Evolutionary conservation across 2,113 vertebrate genomes (phyloP).

Genomic region (Manacus vitellinus): DNA sequence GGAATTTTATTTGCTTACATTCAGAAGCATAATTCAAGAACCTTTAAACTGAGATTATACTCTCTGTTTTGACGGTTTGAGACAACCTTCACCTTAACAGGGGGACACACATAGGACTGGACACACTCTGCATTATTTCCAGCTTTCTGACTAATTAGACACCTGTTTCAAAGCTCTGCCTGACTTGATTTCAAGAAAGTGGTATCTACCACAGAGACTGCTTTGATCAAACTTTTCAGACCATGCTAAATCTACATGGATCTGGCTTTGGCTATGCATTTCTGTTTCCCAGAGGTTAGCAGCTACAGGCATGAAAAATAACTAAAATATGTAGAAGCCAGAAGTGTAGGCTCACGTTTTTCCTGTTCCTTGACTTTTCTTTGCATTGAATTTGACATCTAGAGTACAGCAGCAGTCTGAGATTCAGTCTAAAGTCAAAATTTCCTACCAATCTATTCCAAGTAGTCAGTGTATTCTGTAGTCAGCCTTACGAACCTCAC

Average conservation of each 20-base stretch:
- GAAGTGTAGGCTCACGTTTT: background rate
- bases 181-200: background rate
- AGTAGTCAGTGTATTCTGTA: background rate
- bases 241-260: background rate
- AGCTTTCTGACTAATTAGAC: background rate
- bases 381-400: background rate
- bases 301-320: background rate
- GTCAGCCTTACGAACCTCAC: background rate
- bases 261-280: background rate
- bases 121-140: background rate
- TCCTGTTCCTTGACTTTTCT: background rate
- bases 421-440: background rate
- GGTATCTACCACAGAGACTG: background rate
- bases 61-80: background rate
- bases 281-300: background rate
- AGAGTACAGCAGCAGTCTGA: background rate
- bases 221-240: background rate
- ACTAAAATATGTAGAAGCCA: background rate
- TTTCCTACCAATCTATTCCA: background rate
- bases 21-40: background rate
- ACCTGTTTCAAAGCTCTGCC: background rate
- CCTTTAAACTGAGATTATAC: background rate
- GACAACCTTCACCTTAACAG: background rate
- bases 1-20: background rate
- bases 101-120: background rate